phyloP scores from a whole-genome alignment of 1,140 invertebrate genomes.

The Rhopalosiphum maidis region DNA sequence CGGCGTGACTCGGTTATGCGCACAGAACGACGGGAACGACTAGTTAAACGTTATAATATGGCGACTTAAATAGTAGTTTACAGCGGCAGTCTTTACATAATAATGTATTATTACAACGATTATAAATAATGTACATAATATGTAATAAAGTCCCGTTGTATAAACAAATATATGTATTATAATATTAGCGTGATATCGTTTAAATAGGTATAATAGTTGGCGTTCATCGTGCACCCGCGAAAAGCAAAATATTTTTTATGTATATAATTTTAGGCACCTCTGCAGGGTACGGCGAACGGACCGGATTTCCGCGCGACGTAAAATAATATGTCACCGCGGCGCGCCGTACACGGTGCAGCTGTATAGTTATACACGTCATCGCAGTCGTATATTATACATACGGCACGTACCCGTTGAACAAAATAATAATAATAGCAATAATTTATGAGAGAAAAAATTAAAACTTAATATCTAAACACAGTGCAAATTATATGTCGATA shows the following conservation, averaged over 20 bases:
- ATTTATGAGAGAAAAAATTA: background rate
- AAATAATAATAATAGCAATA: conserved; percentile 33
- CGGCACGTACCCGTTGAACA: background rate
- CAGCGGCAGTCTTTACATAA: background rate
- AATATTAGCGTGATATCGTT: background rate
- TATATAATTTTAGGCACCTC: too few species aligned
- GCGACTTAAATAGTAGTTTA: conserved; percentile 32
- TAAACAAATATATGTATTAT: too few species aligned
- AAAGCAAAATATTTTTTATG: background rate
- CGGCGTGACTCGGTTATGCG: background rate
- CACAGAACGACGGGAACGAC: conserved; percentile 25
- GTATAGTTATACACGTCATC: too few species aligned
- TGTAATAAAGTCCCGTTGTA: background rate
- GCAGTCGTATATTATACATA: too few species aligned
- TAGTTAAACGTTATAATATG: conserved; percentile 2
- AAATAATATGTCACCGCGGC: too few species aligned
- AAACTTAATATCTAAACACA: background rate
- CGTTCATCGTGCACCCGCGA: background rate
- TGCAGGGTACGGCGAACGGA: too few species aligned
- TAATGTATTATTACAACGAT: background rate
- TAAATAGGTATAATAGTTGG: background rate
- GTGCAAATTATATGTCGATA: conserved; percentile 27
- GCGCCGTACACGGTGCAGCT: too few species aligned
- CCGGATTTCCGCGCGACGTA: too few species aligned
- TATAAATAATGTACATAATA: background rate